Evolutionary conservation across 2,797 vertebrate species (phyloP).

Genomic region (Poliocrania exsul): DNA sequence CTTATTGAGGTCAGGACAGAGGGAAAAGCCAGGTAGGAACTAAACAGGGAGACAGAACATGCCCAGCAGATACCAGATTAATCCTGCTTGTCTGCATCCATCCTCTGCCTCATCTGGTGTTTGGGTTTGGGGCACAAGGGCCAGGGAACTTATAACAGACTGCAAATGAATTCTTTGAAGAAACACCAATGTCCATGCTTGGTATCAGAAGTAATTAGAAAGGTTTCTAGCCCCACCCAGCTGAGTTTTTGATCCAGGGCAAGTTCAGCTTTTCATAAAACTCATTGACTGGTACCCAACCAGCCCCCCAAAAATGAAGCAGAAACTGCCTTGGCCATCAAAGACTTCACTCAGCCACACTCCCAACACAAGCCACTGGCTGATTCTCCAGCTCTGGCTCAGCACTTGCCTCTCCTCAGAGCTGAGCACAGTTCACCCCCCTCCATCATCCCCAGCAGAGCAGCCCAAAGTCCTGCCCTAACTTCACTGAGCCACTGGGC

Average conservation of each 20-base stretch:
- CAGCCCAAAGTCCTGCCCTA: background rate
- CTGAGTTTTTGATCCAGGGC: background rate
- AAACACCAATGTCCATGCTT: accelerated
- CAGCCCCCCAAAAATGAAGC: background rate
- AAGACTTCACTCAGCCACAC: background rate
- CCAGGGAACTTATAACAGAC: background rate
- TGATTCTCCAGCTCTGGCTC: background rate
- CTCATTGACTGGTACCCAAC: accelerated
- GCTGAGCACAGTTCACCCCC: background rate
- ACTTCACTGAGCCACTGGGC: background rate
- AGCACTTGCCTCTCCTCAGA: background rate
- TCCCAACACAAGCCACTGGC: background rate
- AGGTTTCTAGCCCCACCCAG: background rate
- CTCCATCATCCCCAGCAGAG: background rate
- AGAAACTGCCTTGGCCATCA: background rate
- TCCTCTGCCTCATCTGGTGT: background rate
- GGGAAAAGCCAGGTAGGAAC: background rate
- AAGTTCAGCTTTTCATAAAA: background rate
- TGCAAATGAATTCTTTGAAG: background rate
- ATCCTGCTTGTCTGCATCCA: background rate
- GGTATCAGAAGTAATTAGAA: background rate
- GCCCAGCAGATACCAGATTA: background rate
- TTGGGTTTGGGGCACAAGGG: background rate
- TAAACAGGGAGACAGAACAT: background rate
- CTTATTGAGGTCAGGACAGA: background rate